A percentile compares a stretch with the other conserved stretches of the same genome.
Conservation (phyloP, 2,888 invertebrate species). For the Agriopis leucophaearia region DNA sequence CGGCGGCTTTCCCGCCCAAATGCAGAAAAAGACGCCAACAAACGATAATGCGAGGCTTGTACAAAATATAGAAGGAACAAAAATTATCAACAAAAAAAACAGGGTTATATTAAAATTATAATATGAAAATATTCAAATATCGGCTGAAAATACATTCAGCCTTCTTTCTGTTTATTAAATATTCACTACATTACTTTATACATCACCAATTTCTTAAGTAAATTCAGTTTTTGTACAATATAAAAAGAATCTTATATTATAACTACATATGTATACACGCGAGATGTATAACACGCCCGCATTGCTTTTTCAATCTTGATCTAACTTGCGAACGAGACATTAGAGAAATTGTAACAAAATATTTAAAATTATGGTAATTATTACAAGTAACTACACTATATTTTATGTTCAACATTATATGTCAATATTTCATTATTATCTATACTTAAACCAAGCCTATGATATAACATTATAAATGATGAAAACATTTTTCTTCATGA, state of each 20-base stretch:
- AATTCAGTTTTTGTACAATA: conserved; percentile 87
- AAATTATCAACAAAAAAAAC: conserved; percentile 81
- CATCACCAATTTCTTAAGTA: conserved; percentile 87
- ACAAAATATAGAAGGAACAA: conserved; percentile 81
- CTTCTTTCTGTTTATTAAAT: conserved; percentile 85
- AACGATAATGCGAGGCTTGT: conserved; percentile 67
- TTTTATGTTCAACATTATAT: conserved; percentile 85
- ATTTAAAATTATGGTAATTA: conserved; percentile 84
- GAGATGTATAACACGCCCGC: conserved; percentile 77
- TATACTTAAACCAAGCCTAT: conserved; percentile 82
- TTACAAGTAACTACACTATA: conserved; percentile 84
- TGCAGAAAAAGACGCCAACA: conserved; percentile 40
- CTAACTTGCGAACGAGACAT: conserved; percentile 79
- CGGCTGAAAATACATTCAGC: conserved; percentile 81
- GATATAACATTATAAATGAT: conserved; percentile 83
- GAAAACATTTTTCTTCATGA: conserved; percentile 79
- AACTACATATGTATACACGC: conserved; percentile 79
- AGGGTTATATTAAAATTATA: conserved; percentile 87
- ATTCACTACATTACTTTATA: conserved; percentile 86
- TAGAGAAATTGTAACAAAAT: conserved; percentile 82
- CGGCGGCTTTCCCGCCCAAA: conserved; percentile 29
- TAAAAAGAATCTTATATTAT: conserved; percentile 86
- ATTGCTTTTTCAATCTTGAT: conserved; percentile 74
- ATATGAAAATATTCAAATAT: conserved; percentile 87
- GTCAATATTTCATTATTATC: conserved; percentile 84